These are phyloP conservation scores for Cabera pusaria DNA, from an alignment of 2,888 invertebrate genomes.

Conservation along the genomic window DNA sequence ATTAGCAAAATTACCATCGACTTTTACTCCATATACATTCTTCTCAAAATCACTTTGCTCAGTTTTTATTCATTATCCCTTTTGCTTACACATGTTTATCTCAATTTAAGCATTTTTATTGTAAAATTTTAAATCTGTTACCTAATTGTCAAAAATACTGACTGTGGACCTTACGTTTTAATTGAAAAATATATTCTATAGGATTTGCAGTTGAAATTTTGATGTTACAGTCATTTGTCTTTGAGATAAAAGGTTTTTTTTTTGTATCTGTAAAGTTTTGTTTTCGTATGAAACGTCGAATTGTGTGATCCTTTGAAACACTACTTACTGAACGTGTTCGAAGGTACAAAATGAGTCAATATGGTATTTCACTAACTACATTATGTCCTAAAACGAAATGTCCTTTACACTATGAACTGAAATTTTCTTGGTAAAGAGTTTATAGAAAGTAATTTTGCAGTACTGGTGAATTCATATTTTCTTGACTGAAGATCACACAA, in stretches of 20 bases:
- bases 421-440: too few species aligned
- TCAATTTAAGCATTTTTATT: constrained; percentile 26
- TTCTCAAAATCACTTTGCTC: constrained; percentile 16
- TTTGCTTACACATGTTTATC: constrained; percentile 15
- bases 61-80: constrained; percentile 13
- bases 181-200: constrained; percentile 46
- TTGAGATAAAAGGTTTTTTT: constrained; percentile 48
- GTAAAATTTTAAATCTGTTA: constrained; percentile 58
- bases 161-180: constrained; percentile 59
- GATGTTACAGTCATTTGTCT: constrained; percentile 56
- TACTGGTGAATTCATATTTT: too few species aligned
- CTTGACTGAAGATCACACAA: constrained; percentile 11
- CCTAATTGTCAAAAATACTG: constrained; percentile 52
- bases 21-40: constrained; percentile 3
- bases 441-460: too few species aligned
- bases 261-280: constrained; percentile 39
- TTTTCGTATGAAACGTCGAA: constrained; percentile 25
- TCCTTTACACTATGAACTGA: too few species aligned
- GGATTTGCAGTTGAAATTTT: constrained; percentile 55
- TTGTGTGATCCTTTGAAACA: constrained; percentile 26
- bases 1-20: constrained; percentile 1
- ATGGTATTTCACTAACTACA: too few species aligned
- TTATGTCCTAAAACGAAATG: too few species aligned
- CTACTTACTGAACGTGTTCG: too few species aligned
- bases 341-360: too few species aligned